phyloP scores from a whole-genome alignment of 2,797 vertebrate genomes.

The Sphenopsis melanotis region DNA sequence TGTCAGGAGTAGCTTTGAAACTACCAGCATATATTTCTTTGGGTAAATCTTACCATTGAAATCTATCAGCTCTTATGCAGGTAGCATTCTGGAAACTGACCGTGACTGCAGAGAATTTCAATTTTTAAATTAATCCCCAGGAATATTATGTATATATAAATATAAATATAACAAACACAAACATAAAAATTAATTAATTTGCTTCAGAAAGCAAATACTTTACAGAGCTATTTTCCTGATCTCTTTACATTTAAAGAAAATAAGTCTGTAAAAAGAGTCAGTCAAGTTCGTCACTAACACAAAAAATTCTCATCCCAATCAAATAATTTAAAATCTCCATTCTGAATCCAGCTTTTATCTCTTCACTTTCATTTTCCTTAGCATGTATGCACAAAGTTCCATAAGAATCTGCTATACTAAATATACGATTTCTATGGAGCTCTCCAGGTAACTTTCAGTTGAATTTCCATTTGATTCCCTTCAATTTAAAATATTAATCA shows the following conservation, averaged over 20 bases:
- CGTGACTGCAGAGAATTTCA: not conserved
- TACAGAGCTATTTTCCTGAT: not conserved
- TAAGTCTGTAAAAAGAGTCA: not conserved
- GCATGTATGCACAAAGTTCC: not conserved
- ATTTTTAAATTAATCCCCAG: not conserved
- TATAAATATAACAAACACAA: not conserved
- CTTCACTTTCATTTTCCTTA: not conserved
- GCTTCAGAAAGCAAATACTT: not conserved
- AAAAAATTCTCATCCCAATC: not conserved
- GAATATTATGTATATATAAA: not conserved
- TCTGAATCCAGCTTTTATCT: not conserved
- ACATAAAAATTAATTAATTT: not conserved
- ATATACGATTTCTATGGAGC: not conserved
- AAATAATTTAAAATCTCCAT: not conserved
- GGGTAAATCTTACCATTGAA: not conserved
- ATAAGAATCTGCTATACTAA: not conserved
- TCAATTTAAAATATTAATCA: constrained; percentile 15
- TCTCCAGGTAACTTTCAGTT: constrained; percentile 15
- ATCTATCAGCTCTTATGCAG: not conserved
- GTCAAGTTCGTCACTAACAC: not conserved
- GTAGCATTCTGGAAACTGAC: not conserved
- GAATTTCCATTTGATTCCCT: constrained; percentile 15
- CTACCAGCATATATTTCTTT: not conserved
- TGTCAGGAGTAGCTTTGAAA: not conserved
- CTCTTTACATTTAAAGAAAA: not conserved